Percentiles rank a stretch among this genome's conserved stretches.
Evolutionary conservation across 1,140 invertebrate species (phyloP).

Genomic region (Aphis gossypii): DNA sequence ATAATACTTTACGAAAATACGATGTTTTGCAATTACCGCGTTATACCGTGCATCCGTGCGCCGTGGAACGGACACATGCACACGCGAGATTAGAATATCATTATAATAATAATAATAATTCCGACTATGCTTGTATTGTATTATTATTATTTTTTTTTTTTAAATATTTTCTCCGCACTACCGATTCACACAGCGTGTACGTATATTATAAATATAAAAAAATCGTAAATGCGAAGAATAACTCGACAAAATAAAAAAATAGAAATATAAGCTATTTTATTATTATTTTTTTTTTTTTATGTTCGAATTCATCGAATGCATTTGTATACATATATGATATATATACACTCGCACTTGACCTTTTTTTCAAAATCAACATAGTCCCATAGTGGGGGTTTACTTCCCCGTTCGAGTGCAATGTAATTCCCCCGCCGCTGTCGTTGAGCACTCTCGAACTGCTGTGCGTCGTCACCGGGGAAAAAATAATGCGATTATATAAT

Average conservation of each 20-base stretch:
- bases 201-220: not conserved
- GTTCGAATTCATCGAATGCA: not conserved
- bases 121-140: not conserved
- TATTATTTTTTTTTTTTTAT: not conserved
- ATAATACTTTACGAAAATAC: not conserved
- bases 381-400: not conserved
- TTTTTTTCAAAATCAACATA: conserved; percentile 19
- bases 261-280: conserved; percentile 14
- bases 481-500: not conserved
- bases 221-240: not conserved
- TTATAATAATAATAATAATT: conserved; percentile 43
- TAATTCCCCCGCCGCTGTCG: not conserved
- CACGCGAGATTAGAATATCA: conserved; percentile 46
- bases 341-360: conserved; percentile 16
- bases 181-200: not conserved
- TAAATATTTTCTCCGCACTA: not conserved
- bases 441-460: not conserved
- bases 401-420: not conserved
- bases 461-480: not conserved
- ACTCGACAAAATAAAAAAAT: not conserved
- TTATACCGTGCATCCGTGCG: conserved; percentile 48
- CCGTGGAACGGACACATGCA: conserved; percentile 26
- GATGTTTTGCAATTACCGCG: conserved; percentile 32
- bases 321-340: not conserved
- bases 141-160: conserved; percentile 16